These are phyloP conservation scores for Nibea coibor DNA, from an alignment of 2,113 vertebrate species.

Conservation along the genomic window DNA sequence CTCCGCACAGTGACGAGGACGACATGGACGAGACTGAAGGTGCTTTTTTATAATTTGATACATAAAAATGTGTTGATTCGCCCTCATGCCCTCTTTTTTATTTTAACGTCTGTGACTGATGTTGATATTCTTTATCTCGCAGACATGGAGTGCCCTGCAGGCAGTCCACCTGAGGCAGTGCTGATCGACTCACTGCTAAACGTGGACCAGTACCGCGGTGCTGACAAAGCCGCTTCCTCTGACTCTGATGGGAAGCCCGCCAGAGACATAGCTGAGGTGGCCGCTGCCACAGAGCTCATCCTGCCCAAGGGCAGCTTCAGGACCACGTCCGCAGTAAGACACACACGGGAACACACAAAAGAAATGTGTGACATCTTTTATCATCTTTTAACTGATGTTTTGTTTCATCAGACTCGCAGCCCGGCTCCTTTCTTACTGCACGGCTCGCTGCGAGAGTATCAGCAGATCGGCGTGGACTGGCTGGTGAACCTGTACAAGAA, in stretches of 20 bases:
- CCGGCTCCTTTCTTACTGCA: constrained; percentile 87
- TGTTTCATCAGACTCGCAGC: constrained; percentile 80
- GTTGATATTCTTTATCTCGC: constrained; percentile 24
- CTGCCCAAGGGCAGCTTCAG: constrained; percentile 92
- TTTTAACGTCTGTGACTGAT: not conserved
- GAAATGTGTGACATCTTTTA: not conserved
- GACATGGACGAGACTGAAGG: constrained; percentile 89
- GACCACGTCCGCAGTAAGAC: constrained; percentile 87
- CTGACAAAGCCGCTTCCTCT: constrained; percentile 81
- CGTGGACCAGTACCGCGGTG: constrained; percentile 87
- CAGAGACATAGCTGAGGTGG: constrained; percentile 91
- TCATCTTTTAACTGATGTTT: not conserved
- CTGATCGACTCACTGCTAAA: constrained; percentile 91
- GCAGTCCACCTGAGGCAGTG: constrained; percentile 86
- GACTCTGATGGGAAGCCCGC: constrained; percentile 81
- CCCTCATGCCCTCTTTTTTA: too few species aligned
- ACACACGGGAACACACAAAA: not conserved
- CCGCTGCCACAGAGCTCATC: constrained; percentile 89
- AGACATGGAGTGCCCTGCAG: constrained; percentile 81
- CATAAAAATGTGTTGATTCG: too few species aligned
- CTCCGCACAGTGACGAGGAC: constrained; percentile 87
- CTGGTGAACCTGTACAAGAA: constrained; percentile 89
- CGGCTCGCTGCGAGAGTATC: constrained; percentile 91
- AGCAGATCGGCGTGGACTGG: constrained; percentile 94
- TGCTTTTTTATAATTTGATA: constrained; percentile 18